Conservation (phyloP, 2,888 invertebrate species). For the Sisyra terminalis region DNA sequence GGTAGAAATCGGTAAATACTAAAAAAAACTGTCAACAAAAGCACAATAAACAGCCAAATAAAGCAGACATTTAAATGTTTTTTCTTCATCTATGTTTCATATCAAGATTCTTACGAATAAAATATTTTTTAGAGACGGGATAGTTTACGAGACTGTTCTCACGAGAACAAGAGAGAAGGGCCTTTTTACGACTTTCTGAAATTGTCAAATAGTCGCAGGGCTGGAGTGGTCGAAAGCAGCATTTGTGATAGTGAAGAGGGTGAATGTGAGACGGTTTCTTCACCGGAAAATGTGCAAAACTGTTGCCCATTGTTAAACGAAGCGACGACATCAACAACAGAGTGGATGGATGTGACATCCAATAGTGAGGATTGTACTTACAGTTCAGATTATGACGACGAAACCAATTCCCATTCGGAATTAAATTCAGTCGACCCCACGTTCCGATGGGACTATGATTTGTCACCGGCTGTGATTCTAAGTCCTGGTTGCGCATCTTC, state of each 20-base stretch:
- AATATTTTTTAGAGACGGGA: too few species aligned
- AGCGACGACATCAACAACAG: conserved; percentile 47
- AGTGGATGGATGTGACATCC: conserved; percentile 79
- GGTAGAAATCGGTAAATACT: too few species aligned
- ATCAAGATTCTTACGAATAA: too few species aligned
- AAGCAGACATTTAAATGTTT: too few species aligned
- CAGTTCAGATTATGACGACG: conserved; percentile 43
- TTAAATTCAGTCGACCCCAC: conserved; percentile 28
- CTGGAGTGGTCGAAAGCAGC: conserved; percentile 11
- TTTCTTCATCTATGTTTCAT: too few species aligned
- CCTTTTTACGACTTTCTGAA: too few species aligned
- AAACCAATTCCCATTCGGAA: conserved; percentile 28
- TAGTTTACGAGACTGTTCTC: too few species aligned
- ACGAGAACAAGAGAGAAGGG: too few species aligned
- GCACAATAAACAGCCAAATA: too few species aligned
- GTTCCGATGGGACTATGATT: conserved; percentile 46
- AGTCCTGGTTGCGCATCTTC: conserved; percentile 52
- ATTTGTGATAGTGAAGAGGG: conserved; percentile 39
- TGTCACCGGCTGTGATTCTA: conserved; percentile 56
- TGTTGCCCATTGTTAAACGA: conserved; percentile 30
- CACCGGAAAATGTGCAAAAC: conserved; percentile 33
- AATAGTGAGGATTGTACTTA: conserved; percentile 79
- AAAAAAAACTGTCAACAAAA: too few species aligned
- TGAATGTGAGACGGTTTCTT: conserved; percentile 40
- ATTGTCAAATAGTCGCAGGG: too few species aligned